These are phyloP conservation scores for Siniperca chuatsi DNA, from an alignment of 2,113 vertebrate species.

Conservation along the genomic window DNA sequence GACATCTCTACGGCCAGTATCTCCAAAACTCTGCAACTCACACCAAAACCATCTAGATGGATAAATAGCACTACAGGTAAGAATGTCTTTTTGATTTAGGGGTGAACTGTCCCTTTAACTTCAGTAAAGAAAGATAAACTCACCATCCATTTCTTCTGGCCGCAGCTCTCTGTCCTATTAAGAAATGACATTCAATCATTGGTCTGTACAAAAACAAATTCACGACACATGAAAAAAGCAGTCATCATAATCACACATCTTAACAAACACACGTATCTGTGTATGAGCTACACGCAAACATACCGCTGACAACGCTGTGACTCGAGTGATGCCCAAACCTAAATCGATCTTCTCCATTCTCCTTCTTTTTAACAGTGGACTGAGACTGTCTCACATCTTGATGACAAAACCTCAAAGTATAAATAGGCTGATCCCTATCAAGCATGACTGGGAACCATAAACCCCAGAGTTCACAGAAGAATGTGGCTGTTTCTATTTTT, in stretches of 20 bases:
- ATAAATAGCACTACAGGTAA: no score
- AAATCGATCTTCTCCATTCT: conserved; percentile 33
- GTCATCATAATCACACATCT: conserved; percentile 5
- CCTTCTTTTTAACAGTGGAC: not conserved
- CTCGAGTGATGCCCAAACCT: conserved; percentile 30
- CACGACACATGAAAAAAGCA: not conserved
- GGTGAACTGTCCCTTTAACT: no score
- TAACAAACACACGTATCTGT: conserved; percentile 30
- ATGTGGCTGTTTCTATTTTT: conserved; percentile 58
- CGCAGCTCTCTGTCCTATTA: conserved; percentile 95
- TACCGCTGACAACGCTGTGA: conserved; percentile 21
- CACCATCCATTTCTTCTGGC: conserved; percentile 97
- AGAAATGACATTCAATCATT: conserved; percentile 61
- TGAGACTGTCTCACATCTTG: conserved; percentile 25
- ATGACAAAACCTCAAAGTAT: conserved; percentile 27
- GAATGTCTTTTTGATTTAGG: no score
- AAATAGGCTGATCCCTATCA: conserved; percentile 46
- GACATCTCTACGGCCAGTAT: no score
- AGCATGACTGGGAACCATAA: conserved; percentile 45
- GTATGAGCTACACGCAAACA: conserved; percentile 20
- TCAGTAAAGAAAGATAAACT: conserved; percentile 49
- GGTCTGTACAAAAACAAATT: conserved; percentile 13
- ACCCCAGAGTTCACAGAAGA: conserved; percentile 57
- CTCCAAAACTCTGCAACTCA: no score
- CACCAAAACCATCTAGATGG: no score